Base-by-base conservation (phyloP, 2,797 vertebrate species). In the Sebastes goodei region DNA sequence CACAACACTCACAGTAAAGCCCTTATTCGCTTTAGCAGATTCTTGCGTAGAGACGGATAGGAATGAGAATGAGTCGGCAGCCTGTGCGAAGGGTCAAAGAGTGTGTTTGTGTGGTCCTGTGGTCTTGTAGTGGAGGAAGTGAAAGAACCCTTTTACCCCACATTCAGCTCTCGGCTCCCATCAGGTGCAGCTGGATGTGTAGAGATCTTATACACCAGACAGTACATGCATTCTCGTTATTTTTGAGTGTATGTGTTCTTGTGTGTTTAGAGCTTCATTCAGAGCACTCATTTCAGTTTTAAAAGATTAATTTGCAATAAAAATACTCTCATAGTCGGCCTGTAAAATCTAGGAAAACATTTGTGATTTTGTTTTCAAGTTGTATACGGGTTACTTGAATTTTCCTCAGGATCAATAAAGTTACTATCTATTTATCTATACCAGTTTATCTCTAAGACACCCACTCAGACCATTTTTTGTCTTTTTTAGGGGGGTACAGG, bases 51-150 rank as follows among this genome's bases (percentile, higher is more conserved):
- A 80, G 64, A 64, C 67, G 85, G 82, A 38, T 4, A 29, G 78
- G 93, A 92, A 94, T 94, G 83, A 88, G 91, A 94, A 94, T 92
- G 89, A 94, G 92, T 78, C 53, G 61, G 84, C 81, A 56, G 90
- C 74, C 86, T 87, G 83, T 82, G 88, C 55, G 11, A 78, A 71
- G 80, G 74, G 79, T 94, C 90, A 95, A 94, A 92, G 90, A 89
- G 85, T 70, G 91, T 70, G 86, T 91, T 90, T 95, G 94, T 94
- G 87, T 76, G 61, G 63, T 57, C 77, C 56, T 70, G 17, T 71
- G 61, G 63, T 57, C 77, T 55, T 70, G 20, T 73, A 56, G 76
- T 57, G 76, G 70, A 70, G 87, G 89, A 87, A 78, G 83, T 94
- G 89, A 95, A 96, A 93, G 92, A 76, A 81, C 67, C 75, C 78